Conservation (phyloP, 2,797 vertebrate species). For the Meda fulgida region DNA sequence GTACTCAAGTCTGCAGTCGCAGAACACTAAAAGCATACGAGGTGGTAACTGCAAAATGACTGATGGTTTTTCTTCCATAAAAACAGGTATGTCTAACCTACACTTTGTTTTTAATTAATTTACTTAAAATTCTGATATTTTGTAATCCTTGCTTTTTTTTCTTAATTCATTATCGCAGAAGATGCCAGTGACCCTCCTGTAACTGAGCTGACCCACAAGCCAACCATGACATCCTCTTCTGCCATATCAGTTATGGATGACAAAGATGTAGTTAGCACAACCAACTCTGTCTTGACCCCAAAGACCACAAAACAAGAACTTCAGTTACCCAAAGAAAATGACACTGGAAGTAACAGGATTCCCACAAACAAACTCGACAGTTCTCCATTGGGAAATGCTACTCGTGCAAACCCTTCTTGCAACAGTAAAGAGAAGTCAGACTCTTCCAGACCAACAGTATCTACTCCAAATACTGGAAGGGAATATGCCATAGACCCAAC, state of each 20-base stretch:
- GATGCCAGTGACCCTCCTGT: constrained; percentile 84
- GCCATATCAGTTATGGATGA: constrained; percentile 78
- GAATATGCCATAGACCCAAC: constrained; percentile 82
- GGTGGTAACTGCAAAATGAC: constrained; percentile 79
- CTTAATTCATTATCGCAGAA: constrained; percentile 33
- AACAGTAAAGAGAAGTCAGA: constrained; percentile 83
- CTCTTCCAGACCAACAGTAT: constrained; percentile 70
- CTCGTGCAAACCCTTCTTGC: constrained; percentile 68
- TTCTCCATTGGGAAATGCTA: constrained; percentile 65
- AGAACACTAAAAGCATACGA: constrained; percentile 81
- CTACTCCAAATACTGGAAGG: constrained; percentile 78
- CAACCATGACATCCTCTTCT: constrained; percentile 78
- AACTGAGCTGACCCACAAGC: constrained; percentile 86
- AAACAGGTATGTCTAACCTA: constrained; percentile 78
- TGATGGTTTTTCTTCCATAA: constrained; percentile 82
- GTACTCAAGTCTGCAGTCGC: constrained; percentile 82
- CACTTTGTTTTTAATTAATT: background rate
- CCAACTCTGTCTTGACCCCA: constrained; percentile 65
- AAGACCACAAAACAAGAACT: constrained; percentile 73
- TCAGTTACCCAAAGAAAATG: constrained; percentile 88
- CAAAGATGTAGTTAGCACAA: constrained; percentile 73
- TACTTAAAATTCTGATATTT: background rate
- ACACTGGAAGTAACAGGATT: constrained; percentile 80
- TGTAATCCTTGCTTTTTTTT: background rate
- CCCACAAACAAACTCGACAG: constrained; percentile 72